These are phyloP conservation scores for Zonotrichia leucophrys DNA, from an alignment of 2,113 vertebrate genomes.

Conservation along the genomic window DNA sequence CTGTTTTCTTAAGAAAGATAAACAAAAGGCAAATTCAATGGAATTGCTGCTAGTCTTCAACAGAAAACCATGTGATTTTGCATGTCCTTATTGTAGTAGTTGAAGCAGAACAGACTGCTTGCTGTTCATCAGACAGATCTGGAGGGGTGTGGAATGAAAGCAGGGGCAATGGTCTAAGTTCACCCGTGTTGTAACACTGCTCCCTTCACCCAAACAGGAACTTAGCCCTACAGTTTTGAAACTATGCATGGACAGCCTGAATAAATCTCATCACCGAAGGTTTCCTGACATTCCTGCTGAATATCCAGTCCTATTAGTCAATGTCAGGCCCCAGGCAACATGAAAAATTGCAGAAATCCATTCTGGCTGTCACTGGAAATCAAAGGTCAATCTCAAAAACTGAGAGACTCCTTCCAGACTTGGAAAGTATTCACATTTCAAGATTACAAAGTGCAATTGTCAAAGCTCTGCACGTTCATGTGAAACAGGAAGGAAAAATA, in stretches of 20 bases:
- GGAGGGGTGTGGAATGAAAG: background rate
- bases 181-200: background rate
- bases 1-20: slow-evolving; percentile 23
- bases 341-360: slow-evolving; percentile 54
- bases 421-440: slow-evolving; percentile 29
- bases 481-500: slow-evolving; percentile 50
- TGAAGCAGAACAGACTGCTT: background rate
- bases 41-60: background rate
- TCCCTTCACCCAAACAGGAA: slow-evolving; percentile 7
- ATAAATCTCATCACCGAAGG: slow-evolving; percentile 14
- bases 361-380: slow-evolving; percentile 52
- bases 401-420: slow-evolving; percentile 14
- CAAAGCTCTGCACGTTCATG: background rate
- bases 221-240: slow-evolving; percentile 8
- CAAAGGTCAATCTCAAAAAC: slow-evolving; percentile 49
- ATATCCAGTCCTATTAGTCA: slow-evolving; percentile 54
- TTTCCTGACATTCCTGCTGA: slow-evolving; percentile 32
- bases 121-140: background rate
- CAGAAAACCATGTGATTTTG: background rate
- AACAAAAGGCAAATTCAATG: slow-evolving; percentile 7
- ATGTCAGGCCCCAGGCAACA: slow-evolving; percentile 8
- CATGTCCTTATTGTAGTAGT: background rate
- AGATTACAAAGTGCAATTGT: slow-evolving; percentile 39
- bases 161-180: background rate
- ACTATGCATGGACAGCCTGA: background rate